phyloP scores from a whole-genome alignment of 2,797 vertebrate species.

The Naso thynnoides region DNA sequence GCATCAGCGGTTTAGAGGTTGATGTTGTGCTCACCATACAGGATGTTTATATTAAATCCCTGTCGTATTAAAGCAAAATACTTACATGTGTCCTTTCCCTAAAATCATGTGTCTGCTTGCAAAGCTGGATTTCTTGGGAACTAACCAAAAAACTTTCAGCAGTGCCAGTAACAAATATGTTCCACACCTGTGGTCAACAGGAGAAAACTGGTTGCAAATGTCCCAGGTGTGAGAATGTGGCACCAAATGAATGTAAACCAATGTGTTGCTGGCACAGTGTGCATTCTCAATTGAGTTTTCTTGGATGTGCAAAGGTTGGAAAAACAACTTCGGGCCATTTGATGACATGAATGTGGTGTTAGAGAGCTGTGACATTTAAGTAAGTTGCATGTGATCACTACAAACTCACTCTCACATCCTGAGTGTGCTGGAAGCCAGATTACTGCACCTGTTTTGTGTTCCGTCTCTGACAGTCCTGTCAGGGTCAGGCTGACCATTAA shows the following conservation, averaged over 20 bases:
- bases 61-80: neutral
- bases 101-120: neutral
- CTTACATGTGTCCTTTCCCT: neutral
- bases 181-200: slow-evolving; percentile 16
- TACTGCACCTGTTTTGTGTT: slow-evolving; percentile 40
- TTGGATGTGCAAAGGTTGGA: slow-evolving; percentile 38
- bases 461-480: slow-evolving; percentile 16
- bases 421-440: slow-evolving; percentile 18
- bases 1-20: slow-evolving; percentile 23
- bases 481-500: slow-evolving; percentile 33
- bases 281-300: slow-evolving; percentile 40
- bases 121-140: slow-evolving; percentile 9
- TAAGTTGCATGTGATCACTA: slow-evolving; percentile 2
- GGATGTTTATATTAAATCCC: neutral
- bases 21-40: neutral
- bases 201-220: slow-evolving; percentile 26
- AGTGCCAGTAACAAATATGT: slow-evolving; percentile 20
- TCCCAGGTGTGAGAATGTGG: slow-evolving; percentile 39
- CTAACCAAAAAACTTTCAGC: neutral
- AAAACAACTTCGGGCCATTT: slow-evolving; percentile 43
- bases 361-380: slow-evolving; percentile 56
- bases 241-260: slow-evolving; percentile 29
- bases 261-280: slow-evolving; percentile 55
- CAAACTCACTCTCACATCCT: slow-evolving; percentile 8
- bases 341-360: slow-evolving; percentile 42